These are phyloP conservation scores for Megalopta genalis DNA, from an alignment of 1,140 invertebrate genomes.

Conservation along the genomic window DNA sequence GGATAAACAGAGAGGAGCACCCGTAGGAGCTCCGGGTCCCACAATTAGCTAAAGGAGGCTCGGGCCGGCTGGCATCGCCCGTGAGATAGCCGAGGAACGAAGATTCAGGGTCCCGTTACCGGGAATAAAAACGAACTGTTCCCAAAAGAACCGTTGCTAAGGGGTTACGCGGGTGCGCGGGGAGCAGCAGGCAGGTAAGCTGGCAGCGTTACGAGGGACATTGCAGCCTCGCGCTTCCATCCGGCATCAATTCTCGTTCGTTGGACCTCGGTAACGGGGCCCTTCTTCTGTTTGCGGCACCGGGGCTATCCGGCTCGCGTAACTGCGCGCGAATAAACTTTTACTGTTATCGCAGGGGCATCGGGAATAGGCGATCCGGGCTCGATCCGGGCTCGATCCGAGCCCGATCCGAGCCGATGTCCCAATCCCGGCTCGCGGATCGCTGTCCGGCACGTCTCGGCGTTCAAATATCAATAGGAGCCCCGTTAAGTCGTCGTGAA, in stretches of 20 bases:
- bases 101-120: not conserved
- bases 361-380: not conserved
- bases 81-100: not conserved
- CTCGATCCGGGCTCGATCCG: not conserved
- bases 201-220: not conserved
- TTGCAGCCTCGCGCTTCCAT: not conserved
- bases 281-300: not conserved
- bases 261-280: not conserved
- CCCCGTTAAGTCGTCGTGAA: slow-evolving; percentile 55
- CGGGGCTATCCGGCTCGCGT: not conserved
- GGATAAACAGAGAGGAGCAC: not conserved
- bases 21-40: not conserved
- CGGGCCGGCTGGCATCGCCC: too few species aligned
- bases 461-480: slow-evolving; percentile 66
- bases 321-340: slow-evolving; percentile 36
- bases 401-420: too few species aligned
- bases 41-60: not conserved
- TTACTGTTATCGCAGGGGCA: slow-evolving; percentile 39
- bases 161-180: too few species aligned
- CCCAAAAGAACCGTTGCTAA: slow-evolving; percentile 1
- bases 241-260: slow-evolving; percentile 13
- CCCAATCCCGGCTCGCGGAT: not conserved
- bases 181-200: not conserved
- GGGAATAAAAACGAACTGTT: slow-evolving; percentile 8
- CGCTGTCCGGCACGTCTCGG: slow-evolving; percentile 18